phyloP scores from a whole-genome alignment of 2,113 vertebrate species.

The Corvus hawaiiensis region DNA sequence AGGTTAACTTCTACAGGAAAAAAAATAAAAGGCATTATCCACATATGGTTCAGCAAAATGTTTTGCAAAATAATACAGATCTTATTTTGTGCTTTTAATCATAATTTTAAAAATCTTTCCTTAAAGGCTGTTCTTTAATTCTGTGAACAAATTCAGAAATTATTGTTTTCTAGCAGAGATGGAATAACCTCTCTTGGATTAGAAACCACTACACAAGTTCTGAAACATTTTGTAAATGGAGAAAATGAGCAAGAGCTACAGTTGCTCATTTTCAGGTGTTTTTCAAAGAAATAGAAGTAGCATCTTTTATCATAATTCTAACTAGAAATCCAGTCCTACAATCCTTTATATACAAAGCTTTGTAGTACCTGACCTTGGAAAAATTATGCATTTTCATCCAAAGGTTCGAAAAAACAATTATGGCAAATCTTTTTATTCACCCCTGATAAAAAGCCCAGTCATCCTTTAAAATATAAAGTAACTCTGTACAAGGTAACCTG shows the following conservation, averaged over 20 bases:
- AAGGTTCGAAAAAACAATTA: not conserved
- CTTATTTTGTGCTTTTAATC: not conserved
- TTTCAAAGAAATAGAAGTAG: not conserved
- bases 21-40: not conserved
- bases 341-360: not conserved
- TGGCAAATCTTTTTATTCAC: not conserved
- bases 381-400: not conserved
- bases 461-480: not conserved
- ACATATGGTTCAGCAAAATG: not conserved
- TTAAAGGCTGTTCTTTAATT: not conserved
- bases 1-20: not conserved
- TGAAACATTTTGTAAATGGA: not conserved
- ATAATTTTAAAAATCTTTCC: not conserved
- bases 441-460: not conserved
- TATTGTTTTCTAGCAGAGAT: not conserved
- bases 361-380: not conserved
- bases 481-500: not conserved
- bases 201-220: not conserved
- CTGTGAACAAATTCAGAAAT: not conserved
- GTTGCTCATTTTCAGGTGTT: not conserved
- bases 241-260: not conserved
- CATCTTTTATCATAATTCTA: not conserved
- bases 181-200: not conserved
- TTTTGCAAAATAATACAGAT: not conserved
- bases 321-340: not conserved